Conservation (phyloP, 1,140 invertebrate species). For the Lepidurus packardi region DNA sequence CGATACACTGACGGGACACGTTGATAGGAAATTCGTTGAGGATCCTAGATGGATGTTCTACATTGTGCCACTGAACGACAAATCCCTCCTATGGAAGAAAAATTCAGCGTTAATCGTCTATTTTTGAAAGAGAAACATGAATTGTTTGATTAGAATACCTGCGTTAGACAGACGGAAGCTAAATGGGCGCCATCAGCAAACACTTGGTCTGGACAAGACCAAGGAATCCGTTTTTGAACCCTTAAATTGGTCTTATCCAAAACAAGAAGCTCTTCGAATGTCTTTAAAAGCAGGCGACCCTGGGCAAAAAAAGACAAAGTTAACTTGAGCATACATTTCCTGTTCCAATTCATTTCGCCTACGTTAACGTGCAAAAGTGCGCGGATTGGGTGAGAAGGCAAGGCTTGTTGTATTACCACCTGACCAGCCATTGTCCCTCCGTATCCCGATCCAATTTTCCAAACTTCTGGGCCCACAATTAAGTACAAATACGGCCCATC, state of each 20-base stretch:
- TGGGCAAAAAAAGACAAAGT: not conserved
- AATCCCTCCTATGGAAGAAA: constrained; percentile 10
- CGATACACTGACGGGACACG: constrained; percentile 69
- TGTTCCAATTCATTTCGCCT: not conserved
- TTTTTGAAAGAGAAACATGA: too few relatives aligned
- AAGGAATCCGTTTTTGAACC: constrained; percentile 40
- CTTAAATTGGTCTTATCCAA: constrained; percentile 22
- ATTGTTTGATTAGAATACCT: not conserved
- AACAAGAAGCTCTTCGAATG: constrained; percentile 13
- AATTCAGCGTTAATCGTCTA: too few relatives aligned
- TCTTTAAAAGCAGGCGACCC: constrained; percentile 20
- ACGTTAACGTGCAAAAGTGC: constrained; percentile 32
- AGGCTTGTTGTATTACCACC: constrained; percentile 68
- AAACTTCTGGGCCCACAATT: constrained; percentile 66
- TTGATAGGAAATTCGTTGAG: constrained; percentile 67
- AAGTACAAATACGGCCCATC: constrained; percentile 86
- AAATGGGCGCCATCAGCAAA: constrained; percentile 76
- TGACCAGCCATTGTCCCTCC: constrained; percentile 81
- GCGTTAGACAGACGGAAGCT: not conserved
- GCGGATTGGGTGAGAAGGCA: constrained; percentile 35
- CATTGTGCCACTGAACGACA: constrained; percentile 28
- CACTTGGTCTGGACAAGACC: constrained; percentile 57
- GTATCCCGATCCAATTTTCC: constrained; percentile 90
- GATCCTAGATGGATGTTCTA: constrained; percentile 41
- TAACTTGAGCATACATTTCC: not conserved